Conservation (phyloP, 2,888 invertebrate species). For the Anodontia alba region DNA sequence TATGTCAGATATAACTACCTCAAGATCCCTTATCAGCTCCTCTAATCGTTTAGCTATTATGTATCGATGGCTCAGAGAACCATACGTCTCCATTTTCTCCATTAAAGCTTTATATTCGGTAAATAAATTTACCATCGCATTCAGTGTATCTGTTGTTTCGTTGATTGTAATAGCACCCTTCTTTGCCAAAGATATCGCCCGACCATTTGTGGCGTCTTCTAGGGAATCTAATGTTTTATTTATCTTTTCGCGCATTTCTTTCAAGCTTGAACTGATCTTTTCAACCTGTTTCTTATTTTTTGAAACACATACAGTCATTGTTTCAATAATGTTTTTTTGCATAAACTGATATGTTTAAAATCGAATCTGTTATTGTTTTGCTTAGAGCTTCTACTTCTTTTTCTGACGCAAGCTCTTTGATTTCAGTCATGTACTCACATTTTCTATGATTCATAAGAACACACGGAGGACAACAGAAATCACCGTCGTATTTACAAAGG, state of each 20-base stretch:
- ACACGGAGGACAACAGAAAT: not conserved
- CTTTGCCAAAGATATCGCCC: not conserved
- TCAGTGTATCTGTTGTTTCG: not conserved
- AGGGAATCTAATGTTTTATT: not conserved
- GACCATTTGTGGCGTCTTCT: not conserved
- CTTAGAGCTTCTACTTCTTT: not conserved
- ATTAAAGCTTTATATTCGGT: not conserved
- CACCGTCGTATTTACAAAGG: not conserved
- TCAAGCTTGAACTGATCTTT: not conserved
- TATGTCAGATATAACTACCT: not conserved
- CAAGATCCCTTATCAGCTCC: not conserved
- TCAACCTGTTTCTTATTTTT: not conserved
- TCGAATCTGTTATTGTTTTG: not conserved
- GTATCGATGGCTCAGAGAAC: not conserved
- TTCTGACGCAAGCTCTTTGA: not conserved
- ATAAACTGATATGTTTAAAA: not conserved
- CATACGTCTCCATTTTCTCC: not conserved
- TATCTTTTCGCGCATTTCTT: not conserved
- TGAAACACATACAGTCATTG: not conserved
- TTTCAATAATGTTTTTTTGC: not conserved
- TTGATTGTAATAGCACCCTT: not conserved
- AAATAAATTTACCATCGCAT: not conserved
- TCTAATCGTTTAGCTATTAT: not conserved
- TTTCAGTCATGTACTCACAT: not conserved
- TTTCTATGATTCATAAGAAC: not conserved